phyloP scores from a whole-genome alignment of 2,113 vertebrate species.

The Clarias gariepinus region DNA sequence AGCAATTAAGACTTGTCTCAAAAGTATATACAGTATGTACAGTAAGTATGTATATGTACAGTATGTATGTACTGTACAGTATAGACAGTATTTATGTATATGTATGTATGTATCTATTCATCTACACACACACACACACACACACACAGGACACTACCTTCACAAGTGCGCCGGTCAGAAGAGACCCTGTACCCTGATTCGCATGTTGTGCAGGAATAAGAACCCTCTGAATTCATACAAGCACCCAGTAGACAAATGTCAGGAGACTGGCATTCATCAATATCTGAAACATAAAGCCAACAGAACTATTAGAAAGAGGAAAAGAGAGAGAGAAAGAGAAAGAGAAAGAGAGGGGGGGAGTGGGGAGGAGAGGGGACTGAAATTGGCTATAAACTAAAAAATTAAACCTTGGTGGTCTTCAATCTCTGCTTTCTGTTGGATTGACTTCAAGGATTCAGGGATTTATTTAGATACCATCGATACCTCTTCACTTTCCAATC shows the following conservation, averaged over 20 bases:
- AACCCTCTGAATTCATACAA: slow-evolving; percentile 79
- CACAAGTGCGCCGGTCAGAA: slow-evolving; percentile 66
- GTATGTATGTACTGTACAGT: too few relatives aligned
- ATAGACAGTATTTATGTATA: too few relatives aligned
- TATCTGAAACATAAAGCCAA: slow-evolving; percentile 56
- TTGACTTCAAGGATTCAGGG: slow-evolving; percentile 13
- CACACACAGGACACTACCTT: slow-evolving; percentile 67
- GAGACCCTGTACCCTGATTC: slow-evolving; percentile 68
- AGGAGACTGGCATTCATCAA: slow-evolving; percentile 66
- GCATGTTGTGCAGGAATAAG: slow-evolving; percentile 77
- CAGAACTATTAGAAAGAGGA: not conserved
- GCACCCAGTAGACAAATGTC: slow-evolving; percentile 70
- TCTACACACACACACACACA: not conserved
- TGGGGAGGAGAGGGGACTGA: not conserved
- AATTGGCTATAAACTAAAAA: not conserved
- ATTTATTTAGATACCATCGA: slow-evolving; percentile 38
- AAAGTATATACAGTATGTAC: not conserved
- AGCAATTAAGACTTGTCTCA: not conserved
- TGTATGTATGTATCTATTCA: not conserved
- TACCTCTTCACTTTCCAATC: slow-evolving; percentile 42
- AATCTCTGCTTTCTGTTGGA: slow-evolving; percentile 13
- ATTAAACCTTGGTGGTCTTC: slow-evolving; percentile 17
- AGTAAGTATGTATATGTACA: too few relatives aligned
- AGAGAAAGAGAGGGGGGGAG: not conserved
- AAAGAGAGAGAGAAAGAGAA: not conserved